phyloP scores from a whole-genome alignment of 2,113 vertebrate species.

The Labeo rohita region DNA sequence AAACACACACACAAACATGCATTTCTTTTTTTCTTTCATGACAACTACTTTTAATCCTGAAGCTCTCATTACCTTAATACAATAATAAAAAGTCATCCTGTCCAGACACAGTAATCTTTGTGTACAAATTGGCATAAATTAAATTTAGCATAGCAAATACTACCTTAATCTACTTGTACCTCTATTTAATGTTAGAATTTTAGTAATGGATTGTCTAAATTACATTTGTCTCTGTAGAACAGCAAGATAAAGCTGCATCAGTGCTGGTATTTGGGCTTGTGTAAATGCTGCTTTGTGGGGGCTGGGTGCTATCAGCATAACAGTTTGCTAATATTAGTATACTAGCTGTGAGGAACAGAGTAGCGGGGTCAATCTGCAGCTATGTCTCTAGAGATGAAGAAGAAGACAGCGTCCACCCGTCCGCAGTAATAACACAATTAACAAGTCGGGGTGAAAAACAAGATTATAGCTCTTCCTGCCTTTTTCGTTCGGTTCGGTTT shows the following conservation, averaged over 20 bases:
- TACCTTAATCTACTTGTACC: not conserved
- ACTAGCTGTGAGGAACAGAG: conserved; percentile 49
- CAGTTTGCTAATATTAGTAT: conserved; percentile 56
- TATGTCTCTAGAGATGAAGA: conserved; percentile 47
- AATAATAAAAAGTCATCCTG: not conserved
- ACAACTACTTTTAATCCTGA: not conserved
- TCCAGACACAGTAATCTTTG: not conserved
- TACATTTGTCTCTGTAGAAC: not conserved
- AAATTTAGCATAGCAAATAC: not conserved
- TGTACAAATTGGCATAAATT: not conserved
- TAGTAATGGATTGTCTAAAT: not conserved
- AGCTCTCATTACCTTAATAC: not conserved
- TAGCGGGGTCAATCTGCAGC: conserved; percentile 58
- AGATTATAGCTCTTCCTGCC: conserved; percentile 40
- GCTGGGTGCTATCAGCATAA: conserved; percentile 49
- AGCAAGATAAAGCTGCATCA: not conserved
- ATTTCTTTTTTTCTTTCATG: no score
- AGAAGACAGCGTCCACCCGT: conserved; percentile 29
- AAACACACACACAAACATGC: not conserved
- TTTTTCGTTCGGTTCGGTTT: not conserved
- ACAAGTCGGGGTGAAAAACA: conserved; percentile 41
- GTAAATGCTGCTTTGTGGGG: conserved; percentile 31
- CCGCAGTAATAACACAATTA: conserved; percentile 53
- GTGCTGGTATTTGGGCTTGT: conserved; percentile 22
- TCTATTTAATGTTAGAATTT: not conserved